phyloP scores from a whole-genome alignment of 2,797 vertebrate species.

The Enteromius treurensis region DNA sequence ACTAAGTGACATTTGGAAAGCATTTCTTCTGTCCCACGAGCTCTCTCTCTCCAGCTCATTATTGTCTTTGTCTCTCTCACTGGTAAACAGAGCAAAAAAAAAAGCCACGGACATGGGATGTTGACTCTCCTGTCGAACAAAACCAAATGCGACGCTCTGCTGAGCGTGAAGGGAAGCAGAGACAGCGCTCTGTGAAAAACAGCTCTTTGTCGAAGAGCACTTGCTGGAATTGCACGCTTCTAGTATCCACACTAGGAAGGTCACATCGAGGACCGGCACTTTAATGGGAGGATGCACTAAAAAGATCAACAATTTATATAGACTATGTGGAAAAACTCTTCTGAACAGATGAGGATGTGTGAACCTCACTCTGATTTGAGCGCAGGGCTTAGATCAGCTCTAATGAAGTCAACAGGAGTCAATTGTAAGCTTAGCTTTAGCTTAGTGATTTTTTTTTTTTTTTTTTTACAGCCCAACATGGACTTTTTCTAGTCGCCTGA shows the following conservation, averaged over 20 bases:
- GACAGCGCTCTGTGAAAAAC: conserved; percentile 4
- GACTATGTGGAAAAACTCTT: background rate
- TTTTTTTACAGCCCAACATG: background rate
- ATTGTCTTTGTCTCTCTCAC: conserved; percentile 5
- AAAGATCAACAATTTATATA: conserved; percentile 15
- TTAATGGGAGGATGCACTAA: conserved; percentile 32
- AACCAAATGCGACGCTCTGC: conserved; percentile 36
- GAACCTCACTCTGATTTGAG: background rate
- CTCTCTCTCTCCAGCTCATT: conserved; percentile 24
- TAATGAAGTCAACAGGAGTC: conserved; percentile 4
- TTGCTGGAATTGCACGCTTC: background rate
- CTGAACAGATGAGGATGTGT: conserved; percentile 1
- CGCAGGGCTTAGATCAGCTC: conserved; percentile 12
- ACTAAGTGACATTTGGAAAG: conserved; percentile 35
- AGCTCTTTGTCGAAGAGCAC: conserved; percentile 17
- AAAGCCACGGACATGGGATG: conserved; percentile 11
- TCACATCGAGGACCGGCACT: background rate
- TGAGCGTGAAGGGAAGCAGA: conserved; percentile 46
- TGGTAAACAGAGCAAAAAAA: conserved; percentile 30
- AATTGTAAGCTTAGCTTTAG: conserved; percentile 25
- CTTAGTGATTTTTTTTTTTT: background rate
- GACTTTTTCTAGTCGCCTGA: conserved; percentile 11
- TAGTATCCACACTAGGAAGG: conserved; percentile 6
- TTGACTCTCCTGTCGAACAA: conserved; percentile 47
- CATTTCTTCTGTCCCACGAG: background rate